Conservation (phyloP, 2,113 vertebrate genomes). For the Tricholaema leucomelas region DNA sequence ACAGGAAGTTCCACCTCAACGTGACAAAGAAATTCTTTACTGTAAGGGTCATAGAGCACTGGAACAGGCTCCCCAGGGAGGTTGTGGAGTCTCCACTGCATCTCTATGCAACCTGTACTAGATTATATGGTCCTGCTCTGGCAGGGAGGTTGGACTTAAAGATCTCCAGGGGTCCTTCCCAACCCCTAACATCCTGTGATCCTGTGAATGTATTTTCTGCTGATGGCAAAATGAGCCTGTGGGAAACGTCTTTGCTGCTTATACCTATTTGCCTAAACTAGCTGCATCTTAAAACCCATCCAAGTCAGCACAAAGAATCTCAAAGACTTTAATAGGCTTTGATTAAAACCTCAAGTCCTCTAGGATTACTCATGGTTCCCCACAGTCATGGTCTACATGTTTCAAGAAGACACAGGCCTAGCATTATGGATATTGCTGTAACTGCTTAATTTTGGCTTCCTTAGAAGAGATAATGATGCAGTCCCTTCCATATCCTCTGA, state of each 20-base stretch:
- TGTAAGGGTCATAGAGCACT: no score
- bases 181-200: no score
- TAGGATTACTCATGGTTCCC: neutral
- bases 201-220: neutral
- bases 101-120: no score
- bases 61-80: no score
- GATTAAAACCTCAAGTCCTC: neutral
- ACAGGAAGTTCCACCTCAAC: no score
- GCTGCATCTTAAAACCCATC: neutral
- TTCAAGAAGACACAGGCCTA: neutral
- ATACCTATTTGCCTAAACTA: neutral
- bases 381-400: neutral
- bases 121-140: no score
- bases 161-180: no score
- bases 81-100: no score
- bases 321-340: neutral
- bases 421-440: neutral
- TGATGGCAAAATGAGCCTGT: neutral
- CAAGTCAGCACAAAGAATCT: neutral
- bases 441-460: neutral
- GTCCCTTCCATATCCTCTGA: neutral
- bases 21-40: no score
- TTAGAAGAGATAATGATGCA: neutral
- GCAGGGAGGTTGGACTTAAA: no score
- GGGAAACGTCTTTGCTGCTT: neutral